Percentiles rank a stretch among this genome's conserved stretches.
Conservation (phyloP, 2,888 invertebrate genomes). For the Hyppa rectilinea region DNA sequence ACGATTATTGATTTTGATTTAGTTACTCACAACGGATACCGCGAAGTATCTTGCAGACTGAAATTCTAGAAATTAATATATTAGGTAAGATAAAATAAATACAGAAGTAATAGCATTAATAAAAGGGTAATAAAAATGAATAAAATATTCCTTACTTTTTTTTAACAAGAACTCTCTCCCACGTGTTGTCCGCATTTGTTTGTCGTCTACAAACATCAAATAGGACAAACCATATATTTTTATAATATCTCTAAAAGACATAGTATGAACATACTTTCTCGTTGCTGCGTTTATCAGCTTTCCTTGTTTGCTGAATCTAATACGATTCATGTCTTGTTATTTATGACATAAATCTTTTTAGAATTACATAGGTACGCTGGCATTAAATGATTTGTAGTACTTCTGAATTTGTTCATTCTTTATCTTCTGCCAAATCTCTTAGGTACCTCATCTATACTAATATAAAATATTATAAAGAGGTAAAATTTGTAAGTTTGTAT, state of each 20-base stretch:
- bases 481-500: no score
- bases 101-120: background rate
- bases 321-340: conserved; percentile 12
- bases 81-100: background rate
- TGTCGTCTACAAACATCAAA: background rate
- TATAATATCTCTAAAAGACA: background rate
- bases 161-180: background rate
- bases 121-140: background rate
- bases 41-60: background rate
- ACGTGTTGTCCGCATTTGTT: background rate
- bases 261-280: background rate
- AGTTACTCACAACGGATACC: background rate
- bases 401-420: background rate
- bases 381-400: conserved; percentile 25
- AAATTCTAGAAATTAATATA: background rate
- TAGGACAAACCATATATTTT: background rate
- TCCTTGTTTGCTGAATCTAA: conserved; percentile 21
- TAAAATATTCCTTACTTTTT: background rate
- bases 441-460: no score
- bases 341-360: conserved; percentile 10
- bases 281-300: conserved; percentile 18
- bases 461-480: no score
- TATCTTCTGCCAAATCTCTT: background rate
- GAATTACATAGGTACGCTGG: conserved; percentile 6
- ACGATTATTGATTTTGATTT: no score